Evolutionary conservation across 2,797 vertebrate genomes (phyloP), one percentile per base, ranked within the genome.

Genomic region (Sebastes cheni): DNA sequence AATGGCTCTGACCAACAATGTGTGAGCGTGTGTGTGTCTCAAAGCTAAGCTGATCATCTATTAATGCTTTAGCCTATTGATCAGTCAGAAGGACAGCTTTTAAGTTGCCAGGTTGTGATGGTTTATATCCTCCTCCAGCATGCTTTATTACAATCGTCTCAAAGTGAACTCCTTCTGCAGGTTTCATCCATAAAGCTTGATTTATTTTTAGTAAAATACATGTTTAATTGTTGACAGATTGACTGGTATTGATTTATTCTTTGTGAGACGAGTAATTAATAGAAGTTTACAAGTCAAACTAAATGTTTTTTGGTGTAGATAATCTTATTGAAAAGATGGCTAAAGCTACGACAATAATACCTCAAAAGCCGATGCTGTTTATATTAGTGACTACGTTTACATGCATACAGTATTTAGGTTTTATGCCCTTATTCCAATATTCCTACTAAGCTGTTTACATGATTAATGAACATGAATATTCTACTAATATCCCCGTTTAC

Each of bases 1-100:
- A 61, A 68, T 10, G n/a, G 50, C 11, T 22, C 75, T 80, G 72
- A 82, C 80, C 66, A 80, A 77, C 73, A 66, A 34, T 11, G 10
- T 34, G 34, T 34, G 34, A 34, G 34, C 34, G 34, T 34, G 27
- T 60, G 62, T 64, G 32, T 65, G 34, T 42, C 10, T 62, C 18
- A 22, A 62, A 32, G 59, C 59, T n/a, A n/a, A 61, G 16, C 59
- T 32, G 18, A 32, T 62, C 18, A 22, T 36, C 30, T 25, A 29
- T 67, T 30, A n/a, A 7, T 46, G 23, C 13, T 23, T 23, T 5
- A 36, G 36, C 36, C 36, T 65, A 50, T 7, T 13, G 60, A 22
- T 14, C 29, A 61, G 29, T 61, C 18, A 30, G 20, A 61, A 36
- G n/a, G 3, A 23, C 6, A 0, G 0, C 34, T 64, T 34, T 23